phyloP scores from a whole-genome alignment of 2,888 invertebrate species.

The Lasius platythorax region DNA sequence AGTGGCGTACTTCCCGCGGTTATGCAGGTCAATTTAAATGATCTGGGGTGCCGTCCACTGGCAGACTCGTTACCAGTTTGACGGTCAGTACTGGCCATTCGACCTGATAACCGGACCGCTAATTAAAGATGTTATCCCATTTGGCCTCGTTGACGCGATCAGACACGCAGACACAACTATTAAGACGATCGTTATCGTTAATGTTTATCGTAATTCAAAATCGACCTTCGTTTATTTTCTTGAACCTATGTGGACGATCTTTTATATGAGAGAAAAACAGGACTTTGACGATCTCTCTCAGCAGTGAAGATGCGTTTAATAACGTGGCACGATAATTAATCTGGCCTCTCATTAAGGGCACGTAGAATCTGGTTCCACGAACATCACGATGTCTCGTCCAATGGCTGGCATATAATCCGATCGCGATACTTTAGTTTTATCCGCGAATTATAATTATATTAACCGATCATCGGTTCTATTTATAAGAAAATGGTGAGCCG shows the following conservation, averaged over 20 bases:
- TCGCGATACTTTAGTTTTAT: constrained; percentile 53
- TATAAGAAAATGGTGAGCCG: constrained; percentile 17
- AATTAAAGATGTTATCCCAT: constrained; percentile 71
- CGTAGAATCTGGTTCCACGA: constrained; percentile 59
- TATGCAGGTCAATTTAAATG: constrained; percentile 84
- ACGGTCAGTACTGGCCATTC: constrained; percentile 62
- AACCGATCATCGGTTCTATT: constrained; percentile 46
- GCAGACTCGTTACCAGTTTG: constrained; percentile 75
- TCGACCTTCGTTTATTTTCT: constrained; percentile 55
- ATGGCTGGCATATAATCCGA: constrained; percentile 59
- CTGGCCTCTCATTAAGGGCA: constrained; percentile 69
- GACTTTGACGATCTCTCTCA: constrained; percentile 29
- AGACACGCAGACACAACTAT: constrained; percentile 57
- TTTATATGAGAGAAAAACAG: neutral
- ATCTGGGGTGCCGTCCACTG: constrained; percentile 64
- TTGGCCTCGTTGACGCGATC: constrained; percentile 63
- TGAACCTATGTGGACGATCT: neutral
- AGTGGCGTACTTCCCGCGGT: constrained; percentile 71
- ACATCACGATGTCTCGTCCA: constrained; percentile 41
- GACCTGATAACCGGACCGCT: constrained; percentile 68
- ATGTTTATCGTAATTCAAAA: constrained; percentile 70
- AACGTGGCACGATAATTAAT: constrained; percentile 73
- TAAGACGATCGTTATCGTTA: constrained; percentile 64
- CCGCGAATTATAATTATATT: constrained; percentile 44
- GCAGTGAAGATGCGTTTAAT: constrained; percentile 62